Evolutionary conservation across 2,113 vertebrate species (phyloP), one percentile per base, ranked within the genome.

Genomic region (Varanus komodoensis): DNA sequence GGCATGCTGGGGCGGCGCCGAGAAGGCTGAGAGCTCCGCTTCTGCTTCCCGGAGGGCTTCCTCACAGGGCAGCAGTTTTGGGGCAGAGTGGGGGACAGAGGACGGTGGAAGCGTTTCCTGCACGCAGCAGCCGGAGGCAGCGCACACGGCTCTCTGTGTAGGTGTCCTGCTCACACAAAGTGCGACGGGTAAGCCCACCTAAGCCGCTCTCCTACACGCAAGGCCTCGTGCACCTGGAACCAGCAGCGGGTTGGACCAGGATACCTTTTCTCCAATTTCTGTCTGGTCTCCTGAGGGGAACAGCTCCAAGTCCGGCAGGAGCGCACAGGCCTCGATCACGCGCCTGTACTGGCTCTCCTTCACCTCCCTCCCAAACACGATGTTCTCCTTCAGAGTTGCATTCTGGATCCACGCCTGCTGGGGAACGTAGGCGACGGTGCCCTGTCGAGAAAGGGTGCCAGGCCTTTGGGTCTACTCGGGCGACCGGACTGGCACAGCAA

Each of bases 391-490:
- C 87, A 99, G 97, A 2, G 98, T 98, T 25, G 98, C 96, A 15
- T 99, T 99, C 95, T 99, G 99, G 94, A 99, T 98, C 99, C 99
- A 99, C 32, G 99, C 98, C 96, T 99, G 99, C 96, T 99, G 99
- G 17, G 99, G 97, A 81, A 99, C 98, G 0, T 99, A 99, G 77
- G 99, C 99, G 92, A 99, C 96, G 0, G 98, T 98, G 61, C 98
- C 99, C 99, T 99, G 91, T 93, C 90, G 34, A n/a, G 86, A 90
- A 82, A 9, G 1, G 0, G 23, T 89, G 84, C 44, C 74, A 44
- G 71, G 71, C 78, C 84, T 23, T 83, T 91, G 0, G 83, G 8
- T 6, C 38, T 14, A 11, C 6, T 15, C 14, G 52, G 64, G 69
- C 19, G 23, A 19, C 15, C 7, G 0, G 38, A 8, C 12, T 6